phyloP scores from a whole-genome alignment of 2,113 vertebrate genomes.

The Phylloscopus trochiloides region DNA sequence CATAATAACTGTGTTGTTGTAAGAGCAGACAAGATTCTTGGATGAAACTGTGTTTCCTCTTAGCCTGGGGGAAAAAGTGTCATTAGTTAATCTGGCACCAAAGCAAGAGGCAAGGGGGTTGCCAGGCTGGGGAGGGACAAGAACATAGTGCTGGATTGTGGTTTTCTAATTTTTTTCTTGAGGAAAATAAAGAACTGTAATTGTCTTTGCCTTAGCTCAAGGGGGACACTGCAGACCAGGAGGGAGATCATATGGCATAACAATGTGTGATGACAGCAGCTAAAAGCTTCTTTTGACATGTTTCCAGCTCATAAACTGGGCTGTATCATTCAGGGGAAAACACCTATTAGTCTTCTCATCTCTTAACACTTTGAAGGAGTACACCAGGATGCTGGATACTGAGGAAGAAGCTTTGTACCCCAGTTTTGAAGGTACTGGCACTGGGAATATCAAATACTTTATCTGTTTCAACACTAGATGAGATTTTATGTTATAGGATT shows the following conservation, averaged over 20 bases:
- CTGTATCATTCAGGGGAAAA: not conserved
- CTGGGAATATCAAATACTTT: not conserved
- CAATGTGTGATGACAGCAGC: not conserved
- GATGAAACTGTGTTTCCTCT: not conserved
- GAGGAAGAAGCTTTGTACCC: not conserved
- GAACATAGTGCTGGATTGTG: not conserved
- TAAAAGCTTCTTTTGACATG: not conserved
- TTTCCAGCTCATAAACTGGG: not conserved
- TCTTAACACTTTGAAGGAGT: not conserved
- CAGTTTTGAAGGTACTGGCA: not conserved
- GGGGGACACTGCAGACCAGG: not conserved
- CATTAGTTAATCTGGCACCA: not conserved
- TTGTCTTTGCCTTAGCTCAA: not conserved
- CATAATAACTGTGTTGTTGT: not conserved
- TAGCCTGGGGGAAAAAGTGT: not conserved
- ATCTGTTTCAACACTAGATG: not conserved
- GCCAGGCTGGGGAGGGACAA: not conserved
- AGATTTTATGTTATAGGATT: not conserved
- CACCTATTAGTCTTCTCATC: not conserved
- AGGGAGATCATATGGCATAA: not conserved
- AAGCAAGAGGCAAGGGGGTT: not conserved
- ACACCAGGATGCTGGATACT: not conserved
- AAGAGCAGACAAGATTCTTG: not conserved
- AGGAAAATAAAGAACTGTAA: not conserved
- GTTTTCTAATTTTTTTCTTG: not conserved